A percentile compares a stretch with the other conserved stretches of the same genome.
These are phyloP conservation scores for Salvelinus sp. DNA, from an alignment of 2,113 vertebrate species.

Conservation along the genomic window DNA sequence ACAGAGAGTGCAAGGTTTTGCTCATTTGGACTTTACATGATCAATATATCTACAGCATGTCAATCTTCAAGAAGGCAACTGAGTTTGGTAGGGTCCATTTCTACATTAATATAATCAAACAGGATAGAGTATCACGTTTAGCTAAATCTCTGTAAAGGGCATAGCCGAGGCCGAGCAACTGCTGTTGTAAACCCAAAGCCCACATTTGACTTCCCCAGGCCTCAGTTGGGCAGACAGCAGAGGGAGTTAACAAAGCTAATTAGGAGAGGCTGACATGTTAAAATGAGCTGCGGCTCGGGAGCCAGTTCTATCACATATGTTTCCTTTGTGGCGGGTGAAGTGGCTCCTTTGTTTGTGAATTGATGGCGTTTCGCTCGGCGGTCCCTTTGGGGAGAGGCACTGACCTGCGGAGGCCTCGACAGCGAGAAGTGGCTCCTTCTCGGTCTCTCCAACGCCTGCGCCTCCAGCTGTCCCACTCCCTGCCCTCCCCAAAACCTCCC, in stretches of 20 bases:
- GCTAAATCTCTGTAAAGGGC: constrained; percentile 40
- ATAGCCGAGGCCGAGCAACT: constrained; percentile 53
- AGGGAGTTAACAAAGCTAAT: constrained; percentile 81
- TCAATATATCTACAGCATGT: constrained; percentile 61
- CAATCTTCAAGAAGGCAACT: constrained; percentile 35
- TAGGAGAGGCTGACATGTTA: constrained; percentile 79
- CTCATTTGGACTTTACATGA: constrained; percentile 36
- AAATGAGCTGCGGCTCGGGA: constrained; percentile 73
- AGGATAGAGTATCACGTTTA: constrained; percentile 22
- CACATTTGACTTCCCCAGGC: constrained; percentile 66
- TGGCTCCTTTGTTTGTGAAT: constrained; percentile 82
- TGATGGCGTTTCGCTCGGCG: constrained; percentile 79
- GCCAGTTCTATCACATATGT: constrained; percentile 77
- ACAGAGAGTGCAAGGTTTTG: constrained; percentile 34
- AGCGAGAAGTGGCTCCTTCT: constrained; percentile 66
- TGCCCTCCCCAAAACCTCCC: constrained; percentile 42
- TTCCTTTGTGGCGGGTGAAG: constrained; percentile 76
- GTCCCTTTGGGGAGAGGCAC: constrained; percentile 77
- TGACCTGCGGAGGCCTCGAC: constrained; percentile 78
- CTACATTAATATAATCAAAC: neutral
- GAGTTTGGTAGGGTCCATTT: constrained; percentile 19
- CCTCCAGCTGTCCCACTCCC: constrained; percentile 71
- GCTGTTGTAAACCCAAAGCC: constrained; percentile 66
- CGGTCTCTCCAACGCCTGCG: constrained; percentile 61
- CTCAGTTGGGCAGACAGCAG: constrained; percentile 75